Base-by-base conservation (phyloP, 2,888 invertebrate genomes). In the Drosophila borealis region DNA sequence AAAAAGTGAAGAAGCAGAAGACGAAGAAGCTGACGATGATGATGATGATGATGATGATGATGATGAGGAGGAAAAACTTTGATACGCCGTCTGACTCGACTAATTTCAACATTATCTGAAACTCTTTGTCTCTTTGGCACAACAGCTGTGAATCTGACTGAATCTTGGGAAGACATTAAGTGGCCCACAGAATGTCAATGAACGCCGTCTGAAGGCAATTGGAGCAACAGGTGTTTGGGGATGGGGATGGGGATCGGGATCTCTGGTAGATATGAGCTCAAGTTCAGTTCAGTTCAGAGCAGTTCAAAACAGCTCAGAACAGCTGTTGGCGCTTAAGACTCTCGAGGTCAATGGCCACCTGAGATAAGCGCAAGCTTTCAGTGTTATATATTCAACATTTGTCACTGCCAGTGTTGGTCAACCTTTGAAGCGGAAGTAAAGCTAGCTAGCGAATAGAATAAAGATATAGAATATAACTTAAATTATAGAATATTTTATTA, bases 51-150 rank as follows among this genome's bases (percentile, higher is more conserved):
- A 13, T 44, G 37, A 33, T 10, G 41, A 36, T 10, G 42, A 34
- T 25, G 34, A 37, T 9, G 44, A 36, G 21, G 25, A 29, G 33
- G 37, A 61, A 76, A 59, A 46, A 37, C 59, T 68, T 53, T 78
- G 88, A 68, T 88, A 88, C 71, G 87, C 80, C 87, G 74, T 60
- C 68, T 88, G 83, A 73, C 56, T 88, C 72, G 63, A 72, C 83
- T 88, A 88, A 88, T 88, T 88, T 80, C 51, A 80, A 63, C 84
- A 67, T 86, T 70, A 71, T 70, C 77, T 70, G 62, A 60, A 70
- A 67, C 55, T 70, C 55, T 78, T 78, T 65, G 68, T 72, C 62
- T 77, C 17, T 62, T 33, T 45, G 25, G 61, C 53, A 45, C 54
- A 68, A 73, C 81, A 88, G 85, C 81, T 81, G 81, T 81, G 65